Evolutionary conservation across 2,797 vertebrate genomes (phyloP).

Genomic region (Fringilla coelebs): DNA sequence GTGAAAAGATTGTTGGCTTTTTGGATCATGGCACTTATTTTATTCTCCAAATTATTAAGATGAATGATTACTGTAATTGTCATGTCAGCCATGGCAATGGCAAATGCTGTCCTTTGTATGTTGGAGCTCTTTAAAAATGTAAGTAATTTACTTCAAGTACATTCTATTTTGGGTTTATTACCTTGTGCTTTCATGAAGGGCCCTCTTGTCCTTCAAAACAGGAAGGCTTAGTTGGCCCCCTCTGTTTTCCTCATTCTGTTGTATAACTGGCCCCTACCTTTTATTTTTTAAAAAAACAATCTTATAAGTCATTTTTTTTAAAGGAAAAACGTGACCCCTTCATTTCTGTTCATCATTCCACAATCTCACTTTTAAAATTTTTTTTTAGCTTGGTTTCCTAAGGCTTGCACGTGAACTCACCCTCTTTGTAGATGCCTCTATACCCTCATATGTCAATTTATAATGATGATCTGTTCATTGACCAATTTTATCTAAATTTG

Average conservation of each 20-base stretch:
- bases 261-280: not conserved
- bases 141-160: not conserved
- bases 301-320: not conserved
- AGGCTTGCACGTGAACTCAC: not conserved
- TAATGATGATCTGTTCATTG: not conserved
- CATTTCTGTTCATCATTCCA: not conserved
- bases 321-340: not conserved
- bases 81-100: not conserved
- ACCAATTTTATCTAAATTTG: not conserved
- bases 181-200: not conserved
- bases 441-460: not conserved
- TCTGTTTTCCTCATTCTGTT: not conserved
- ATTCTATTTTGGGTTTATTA: not conserved
- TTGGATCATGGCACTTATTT: not conserved
- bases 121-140: not conserved
- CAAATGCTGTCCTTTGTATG: not conserved
- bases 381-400: not conserved
- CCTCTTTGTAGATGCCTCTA: not conserved
- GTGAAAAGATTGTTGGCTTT: not conserved
- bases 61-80: not conserved
- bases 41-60: not conserved
- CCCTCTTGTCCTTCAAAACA: conserved; percentile 15
- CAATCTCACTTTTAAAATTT: not conserved
- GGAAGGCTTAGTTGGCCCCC: not conserved
- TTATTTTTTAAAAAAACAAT: not conserved